These are phyloP conservation scores for human (Homo sapiens) DNA, from an alignment of 2,113 vertebrate genomes.

Conservation along the genomic window DNA sequence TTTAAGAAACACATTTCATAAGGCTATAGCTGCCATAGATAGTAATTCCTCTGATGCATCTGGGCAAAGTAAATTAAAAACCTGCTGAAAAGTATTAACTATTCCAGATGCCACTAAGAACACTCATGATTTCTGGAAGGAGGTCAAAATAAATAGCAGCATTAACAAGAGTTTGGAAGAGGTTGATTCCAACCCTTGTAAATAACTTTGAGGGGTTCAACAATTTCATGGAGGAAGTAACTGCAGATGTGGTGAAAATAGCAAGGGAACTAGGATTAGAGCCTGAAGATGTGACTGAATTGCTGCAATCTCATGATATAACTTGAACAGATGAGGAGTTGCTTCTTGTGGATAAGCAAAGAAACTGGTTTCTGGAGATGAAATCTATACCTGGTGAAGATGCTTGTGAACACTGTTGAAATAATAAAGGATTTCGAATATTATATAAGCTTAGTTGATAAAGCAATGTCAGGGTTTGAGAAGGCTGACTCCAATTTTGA, in stretches of 20 bases:
- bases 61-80: neutral
- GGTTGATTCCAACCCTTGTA: neutral
- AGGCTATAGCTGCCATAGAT: neutral
- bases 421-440: neutral
- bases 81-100: neutral
- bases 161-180: neutral
- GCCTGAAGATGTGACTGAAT: neutral
- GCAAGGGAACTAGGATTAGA: neutral
- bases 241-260: neutral
- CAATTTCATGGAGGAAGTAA: neutral
- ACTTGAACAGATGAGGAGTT: neutral
- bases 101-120: neutral
- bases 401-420: neutral
- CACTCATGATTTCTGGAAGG: neutral
- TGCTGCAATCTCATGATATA: neutral
- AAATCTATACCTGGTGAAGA: neutral
- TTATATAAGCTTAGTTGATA: neutral
- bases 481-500: neutral
- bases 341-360: neutral
- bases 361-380: neutral
- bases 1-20: neutral
- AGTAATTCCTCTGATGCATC: neutral
- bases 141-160: neutral
- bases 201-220: neutral
- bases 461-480: neutral